phyloP scores from a whole-genome alignment of 1,140 invertebrate genomes.

The Pteromalus puparum region DNA sequence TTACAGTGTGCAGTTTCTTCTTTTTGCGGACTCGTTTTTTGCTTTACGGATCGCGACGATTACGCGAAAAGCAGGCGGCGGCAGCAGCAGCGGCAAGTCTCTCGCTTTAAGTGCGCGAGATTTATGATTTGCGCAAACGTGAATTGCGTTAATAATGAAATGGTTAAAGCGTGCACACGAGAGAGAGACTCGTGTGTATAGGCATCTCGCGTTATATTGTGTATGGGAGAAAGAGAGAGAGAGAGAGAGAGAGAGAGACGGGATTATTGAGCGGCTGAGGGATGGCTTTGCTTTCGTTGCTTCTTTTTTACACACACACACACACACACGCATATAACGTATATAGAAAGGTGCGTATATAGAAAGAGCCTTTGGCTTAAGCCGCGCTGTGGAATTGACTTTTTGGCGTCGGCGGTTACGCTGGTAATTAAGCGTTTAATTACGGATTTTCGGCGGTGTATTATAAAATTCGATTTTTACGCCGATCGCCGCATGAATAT shows the following conservation, averaged over 20 bases:
- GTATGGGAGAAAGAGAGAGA: neutral
- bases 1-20: neutral
- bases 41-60: constrained; percentile 42
- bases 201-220: neutral
- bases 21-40: constrained; percentile 17
- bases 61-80: constrained; percentile 37
- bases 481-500: neutral
- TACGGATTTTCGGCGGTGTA: neutral
- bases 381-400: neutral
- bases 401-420: neutral
- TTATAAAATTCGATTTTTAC: constrained; percentile 1
- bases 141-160: constrained; percentile 51
- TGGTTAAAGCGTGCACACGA: constrained; percentile 10
- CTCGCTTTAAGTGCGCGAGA: constrained; percentile 45
- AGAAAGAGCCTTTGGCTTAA: neutral
- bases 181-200: neutral
- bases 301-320: neutral
- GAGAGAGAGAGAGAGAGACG: constrained; percentile 12
- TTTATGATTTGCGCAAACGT: constrained; percentile 48
- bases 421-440: neutral
- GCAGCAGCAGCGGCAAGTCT: neutral
- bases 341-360: no score
- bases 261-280: constrained; percentile 29
- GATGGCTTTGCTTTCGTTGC: constrained; percentile 3
- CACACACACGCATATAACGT: no score